Base-by-base conservation (phyloP, 2,888 invertebrate species). In the Clistopyga incitator region DNA sequence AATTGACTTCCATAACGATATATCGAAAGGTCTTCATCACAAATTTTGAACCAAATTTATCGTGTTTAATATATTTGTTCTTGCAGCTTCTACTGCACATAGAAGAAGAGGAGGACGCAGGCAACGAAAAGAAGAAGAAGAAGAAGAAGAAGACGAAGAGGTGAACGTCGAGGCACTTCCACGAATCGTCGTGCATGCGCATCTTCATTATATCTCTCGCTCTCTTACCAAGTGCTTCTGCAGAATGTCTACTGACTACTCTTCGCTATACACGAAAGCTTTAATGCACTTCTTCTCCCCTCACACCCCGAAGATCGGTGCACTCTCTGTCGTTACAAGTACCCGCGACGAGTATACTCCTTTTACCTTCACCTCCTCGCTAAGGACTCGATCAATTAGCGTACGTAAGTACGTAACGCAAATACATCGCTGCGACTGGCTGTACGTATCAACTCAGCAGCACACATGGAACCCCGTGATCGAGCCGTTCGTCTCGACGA, bases 301-400 rank as follows among this genome's bases (percentile, higher is more conserved):
- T 54, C 38, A 20, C 64, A 42, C 61, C 34, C 29, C 4, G 61
- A 6, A 47, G 45, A 74, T 50, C 34, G 20, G 59, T 15, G 61
- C 50, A 67, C 70, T 54, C 72, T 67, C 45, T 71, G 76, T 72
- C 50, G 56, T 61, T 68, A 72, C 68, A 68, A 74, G 78, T 71
- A 42, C 65, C 61, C 64, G 0, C 67, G 34, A 65, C 71, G 78
- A 77, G 47, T 42, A 25, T 67, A 59, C 68, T 47, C 50, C 78
- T 54, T 56, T 67, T n/a, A 68, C 68, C 68, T 67, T 50, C 65
- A 23, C 45, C 56, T 15, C 50, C 64, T 15, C 45, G 65, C 42
- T 54, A 78, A 78, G 87, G 89, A 88, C 87, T 87, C 89, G 90
- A 91, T 91, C 90, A 91, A 91, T 91, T 91, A 91, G 91, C 88